These are phyloP conservation scores for Andrena marginata DNA, from an alignment of 2,888 invertebrate species.

Conservation along the genomic window DNA sequence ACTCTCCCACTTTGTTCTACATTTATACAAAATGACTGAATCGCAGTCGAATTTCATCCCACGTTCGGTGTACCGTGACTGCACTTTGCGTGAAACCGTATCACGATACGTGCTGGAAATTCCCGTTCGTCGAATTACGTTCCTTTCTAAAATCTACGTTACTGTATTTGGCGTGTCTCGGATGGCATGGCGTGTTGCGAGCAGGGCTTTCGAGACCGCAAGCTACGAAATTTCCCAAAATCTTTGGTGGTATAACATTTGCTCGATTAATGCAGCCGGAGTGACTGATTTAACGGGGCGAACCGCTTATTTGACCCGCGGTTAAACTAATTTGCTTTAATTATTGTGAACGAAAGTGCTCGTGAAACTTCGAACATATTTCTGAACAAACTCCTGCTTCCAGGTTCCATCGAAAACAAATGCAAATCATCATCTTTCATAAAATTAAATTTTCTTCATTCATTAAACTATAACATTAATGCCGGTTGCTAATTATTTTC, in stretches of 20 bases:
- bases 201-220: slow-evolving; percentile 32
- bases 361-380: not conserved
- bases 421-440: too few relatives aligned
- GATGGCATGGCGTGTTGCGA: not conserved
- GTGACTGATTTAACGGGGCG: not conserved
- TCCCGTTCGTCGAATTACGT: slow-evolving; percentile 30
- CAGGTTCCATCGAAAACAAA: not conserved
- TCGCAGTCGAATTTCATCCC: not conserved
- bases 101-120: slow-evolving; percentile 17
- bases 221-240: slow-evolving; percentile 30
- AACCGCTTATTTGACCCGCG: slow-evolving; percentile 2
- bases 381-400: not conserved
- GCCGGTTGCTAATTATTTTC: too few relatives aligned
- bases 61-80: not conserved
- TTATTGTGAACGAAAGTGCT: not conserved
- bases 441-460: too few relatives aligned
- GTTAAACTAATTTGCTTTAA: not conserved
- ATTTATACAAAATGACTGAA: slow-evolving; percentile 13
- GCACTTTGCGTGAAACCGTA: slow-evolving; percentile 26
- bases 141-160: slow-evolving; percentile 46
- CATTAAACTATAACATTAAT: too few relatives aligned
- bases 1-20: not conserved
- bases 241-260: slow-evolving; percentile 24
- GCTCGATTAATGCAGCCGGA: slow-evolving; percentile 10
- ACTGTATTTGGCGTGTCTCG: slow-evolving; percentile 12